Evolutionary conservation across 2,888 invertebrate species (phyloP).

Genomic region (Eupeodes latifasciatus): DNA sequence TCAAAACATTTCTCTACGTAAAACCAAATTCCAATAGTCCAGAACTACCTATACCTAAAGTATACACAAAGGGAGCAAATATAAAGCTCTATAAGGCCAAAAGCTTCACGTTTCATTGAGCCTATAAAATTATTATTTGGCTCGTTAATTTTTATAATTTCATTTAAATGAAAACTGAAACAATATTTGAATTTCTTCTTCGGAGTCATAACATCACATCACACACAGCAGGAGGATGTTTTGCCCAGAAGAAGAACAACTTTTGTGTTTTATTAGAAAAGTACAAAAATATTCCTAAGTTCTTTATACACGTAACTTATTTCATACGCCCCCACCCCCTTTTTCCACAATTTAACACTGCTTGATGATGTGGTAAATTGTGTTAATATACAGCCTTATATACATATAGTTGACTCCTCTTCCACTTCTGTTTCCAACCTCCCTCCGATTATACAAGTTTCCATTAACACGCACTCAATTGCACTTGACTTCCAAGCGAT

Average conservation of each 20-base stretch:
- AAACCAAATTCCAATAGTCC: no score
- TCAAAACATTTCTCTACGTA: no score
- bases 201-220: slow-evolving; percentile 24
- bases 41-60: no score
- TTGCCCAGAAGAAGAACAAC: slow-evolving; percentile 14
- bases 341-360: neutral
- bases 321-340: neutral
- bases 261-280: slow-evolving; percentile 38
- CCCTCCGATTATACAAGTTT: neutral
- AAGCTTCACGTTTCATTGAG: no score
- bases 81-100: no score
- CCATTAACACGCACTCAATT: slow-evolving; percentile 75
- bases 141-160: slow-evolving; percentile 13
- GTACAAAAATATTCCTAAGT: slow-evolving; percentile 45
- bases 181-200: neutral
- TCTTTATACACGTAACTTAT: neutral
- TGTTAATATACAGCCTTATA: slow-evolving; percentile 19
- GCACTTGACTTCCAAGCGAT: slow-evolving; percentile 82
- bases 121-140: neutral
- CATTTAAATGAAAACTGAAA: neutral
- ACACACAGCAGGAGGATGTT: neutral
- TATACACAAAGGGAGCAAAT: no score
- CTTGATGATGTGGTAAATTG: slow-evolving; percentile 34
- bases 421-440: neutral
- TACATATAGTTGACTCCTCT: neutral